Conservation (phyloP, 1,140 invertebrate species). For the Drosophila repleta region DNA sequence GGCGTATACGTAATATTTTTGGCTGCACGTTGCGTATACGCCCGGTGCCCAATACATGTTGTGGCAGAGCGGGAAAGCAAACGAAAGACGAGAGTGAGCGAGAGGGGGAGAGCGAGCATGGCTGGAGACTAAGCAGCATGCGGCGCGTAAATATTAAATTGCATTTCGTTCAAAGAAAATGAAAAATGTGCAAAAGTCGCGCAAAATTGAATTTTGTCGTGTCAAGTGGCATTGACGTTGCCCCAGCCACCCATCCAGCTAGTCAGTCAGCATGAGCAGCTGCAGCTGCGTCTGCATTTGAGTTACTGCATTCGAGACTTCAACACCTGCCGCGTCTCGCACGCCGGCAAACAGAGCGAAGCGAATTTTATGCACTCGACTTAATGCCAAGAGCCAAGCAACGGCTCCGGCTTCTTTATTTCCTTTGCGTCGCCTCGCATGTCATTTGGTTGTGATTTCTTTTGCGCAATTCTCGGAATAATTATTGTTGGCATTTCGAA, state of each 20-base stretch:
- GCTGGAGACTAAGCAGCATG: constrained; percentile 38
- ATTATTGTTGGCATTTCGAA: neutral
- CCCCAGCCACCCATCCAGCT: constrained; percentile 13
- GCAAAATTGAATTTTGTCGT: constrained; percentile 73
- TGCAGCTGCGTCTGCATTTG: constrained; percentile 1
- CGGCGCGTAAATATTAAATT: constrained; percentile 76
- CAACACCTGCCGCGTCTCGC: constrained; percentile 54
- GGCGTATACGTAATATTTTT: neutral
- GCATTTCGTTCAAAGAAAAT: constrained; percentile 53
- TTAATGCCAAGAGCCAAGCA: constrained; percentile 13
- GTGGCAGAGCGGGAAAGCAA: constrained; percentile 2
- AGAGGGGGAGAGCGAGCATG: neutral
- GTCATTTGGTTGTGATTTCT: neutral
- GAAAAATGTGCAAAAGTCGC: constrained; percentile 54
- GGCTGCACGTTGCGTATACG: constrained; percentile 35
- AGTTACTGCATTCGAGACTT: constrained; percentile 29
- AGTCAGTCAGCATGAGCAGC: constrained; percentile 5
- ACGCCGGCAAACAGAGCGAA: constrained; percentile 51
- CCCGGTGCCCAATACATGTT: too few species aligned
- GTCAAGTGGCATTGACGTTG: constrained; percentile 65
- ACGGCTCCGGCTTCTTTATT: too few species aligned
- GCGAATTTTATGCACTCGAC: constrained; percentile 47
- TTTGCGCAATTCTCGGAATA: neutral
- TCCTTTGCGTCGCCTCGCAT: neutral
- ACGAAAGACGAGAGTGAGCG: neutral